A percentile compares a stretch with the other conserved stretches of the same genome.
phyloP scores from a whole-genome alignment of 2,113 vertebrate species.

The Anhinga rufa region DNA sequence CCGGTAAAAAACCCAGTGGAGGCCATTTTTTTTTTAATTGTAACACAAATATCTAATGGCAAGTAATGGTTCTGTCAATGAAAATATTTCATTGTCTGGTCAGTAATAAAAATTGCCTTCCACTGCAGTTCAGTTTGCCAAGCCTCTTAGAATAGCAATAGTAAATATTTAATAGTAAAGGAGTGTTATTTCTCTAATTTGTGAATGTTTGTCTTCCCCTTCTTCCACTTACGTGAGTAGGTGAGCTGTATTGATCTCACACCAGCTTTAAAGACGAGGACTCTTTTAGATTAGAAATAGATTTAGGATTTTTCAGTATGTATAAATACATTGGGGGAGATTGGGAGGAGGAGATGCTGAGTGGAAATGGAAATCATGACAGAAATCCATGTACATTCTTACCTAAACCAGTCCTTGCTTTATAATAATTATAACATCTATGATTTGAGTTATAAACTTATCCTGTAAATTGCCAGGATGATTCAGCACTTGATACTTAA shows the following conservation, averaged over 20 bases:
- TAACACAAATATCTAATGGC: neutral
- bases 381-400: neutral
- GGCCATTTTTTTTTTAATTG: neutral
- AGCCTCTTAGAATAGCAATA: neutral
- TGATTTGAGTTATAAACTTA: neutral
- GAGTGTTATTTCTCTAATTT: neutral
- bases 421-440: neutral
- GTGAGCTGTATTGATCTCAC: neutral
- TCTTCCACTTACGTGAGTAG: neutral
- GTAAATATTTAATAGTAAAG: slow-evolving; percentile 38
- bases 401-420: neutral
- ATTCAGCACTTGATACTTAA: neutral
- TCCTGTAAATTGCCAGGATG: neutral
- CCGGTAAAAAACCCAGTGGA: neutral
- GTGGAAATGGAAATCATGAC: neutral
- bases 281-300: neutral
- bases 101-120: neutral
- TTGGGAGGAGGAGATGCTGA: neutral
- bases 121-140: neutral
- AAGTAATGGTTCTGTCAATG: neutral
- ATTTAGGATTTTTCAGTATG: neutral
- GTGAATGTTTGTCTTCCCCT: neutral
- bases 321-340: neutral
- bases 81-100: neutral
- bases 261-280: neutral